Evolutionary conservation across 2,113 vertebrate genomes (phyloP).

Genomic region (Ardeotis arabs): DNA sequence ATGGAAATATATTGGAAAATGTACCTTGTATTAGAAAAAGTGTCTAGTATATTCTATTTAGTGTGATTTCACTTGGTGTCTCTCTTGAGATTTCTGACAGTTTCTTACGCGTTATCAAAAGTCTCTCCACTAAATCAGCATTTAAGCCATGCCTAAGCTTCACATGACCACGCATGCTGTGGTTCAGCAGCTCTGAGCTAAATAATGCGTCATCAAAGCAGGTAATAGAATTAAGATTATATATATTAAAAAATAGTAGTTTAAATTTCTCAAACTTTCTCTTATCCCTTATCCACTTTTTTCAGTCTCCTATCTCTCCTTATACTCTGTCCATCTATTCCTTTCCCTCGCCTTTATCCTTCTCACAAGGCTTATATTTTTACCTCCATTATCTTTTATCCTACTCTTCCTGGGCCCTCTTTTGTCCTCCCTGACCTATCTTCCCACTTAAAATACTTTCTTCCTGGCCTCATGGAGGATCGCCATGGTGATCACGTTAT

Average conservation of each 20-base stretch:
- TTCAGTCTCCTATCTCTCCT: neutral
- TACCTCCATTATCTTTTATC: neutral
- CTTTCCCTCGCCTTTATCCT: neutral
- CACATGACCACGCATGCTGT: neutral
- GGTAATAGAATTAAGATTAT: neutral
- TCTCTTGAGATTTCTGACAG: neutral
- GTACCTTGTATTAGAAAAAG: neutral
- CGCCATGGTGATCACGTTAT: slow-evolving; percentile 58
- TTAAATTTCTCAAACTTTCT: neutral
- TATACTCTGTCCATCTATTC: neutral
- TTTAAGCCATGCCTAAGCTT: neutral
- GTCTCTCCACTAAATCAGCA: neutral
- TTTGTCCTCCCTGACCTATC: slow-evolving; percentile 23
- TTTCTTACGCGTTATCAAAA: neutral
- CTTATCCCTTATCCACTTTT: neutral
- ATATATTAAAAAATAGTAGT: neutral
- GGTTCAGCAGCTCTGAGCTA: neutral
- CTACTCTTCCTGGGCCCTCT: neutral
- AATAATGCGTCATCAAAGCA: neutral
- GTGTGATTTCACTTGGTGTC: neutral
- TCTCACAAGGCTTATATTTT: neutral
- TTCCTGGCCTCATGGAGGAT: slow-evolving; percentile 51
- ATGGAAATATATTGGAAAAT: neutral
- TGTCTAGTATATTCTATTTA: fast-evolving
- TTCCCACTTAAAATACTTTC: slow-evolving; percentile 18